These are phyloP conservation scores for Apotomis turbidana DNA, from an alignment of 2,888 invertebrate genomes.

Conservation along the genomic window DNA sequence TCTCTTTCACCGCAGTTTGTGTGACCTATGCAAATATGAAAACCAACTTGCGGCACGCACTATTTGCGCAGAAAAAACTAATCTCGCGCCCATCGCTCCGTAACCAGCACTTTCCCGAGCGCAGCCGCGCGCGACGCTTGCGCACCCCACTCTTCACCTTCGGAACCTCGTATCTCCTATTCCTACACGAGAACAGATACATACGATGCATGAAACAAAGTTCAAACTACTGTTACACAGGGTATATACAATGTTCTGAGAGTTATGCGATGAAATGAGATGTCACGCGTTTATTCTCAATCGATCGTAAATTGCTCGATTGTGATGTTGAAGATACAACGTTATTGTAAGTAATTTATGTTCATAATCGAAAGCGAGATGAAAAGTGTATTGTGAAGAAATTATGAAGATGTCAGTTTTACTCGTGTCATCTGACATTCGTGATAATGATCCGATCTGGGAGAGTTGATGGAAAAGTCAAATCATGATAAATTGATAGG, in stretches of 20 bases:
- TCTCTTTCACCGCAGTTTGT: no score
- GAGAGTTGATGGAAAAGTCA: slow-evolving; percentile 14
- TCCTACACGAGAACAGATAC: not conserved
- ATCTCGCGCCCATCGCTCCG: slow-evolving; percentile 35
- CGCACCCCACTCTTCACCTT: not conserved
- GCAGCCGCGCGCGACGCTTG: slow-evolving; percentile 29
- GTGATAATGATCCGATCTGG: slow-evolving; percentile 11
- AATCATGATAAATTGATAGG: slow-evolving; percentile 10
- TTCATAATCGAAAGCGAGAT: not conserved
- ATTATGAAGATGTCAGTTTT: slow-evolving; percentile 3
- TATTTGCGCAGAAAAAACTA: slow-evolving; percentile 26
- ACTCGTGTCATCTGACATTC: slow-evolving; percentile 26
- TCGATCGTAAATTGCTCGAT: not conserved
- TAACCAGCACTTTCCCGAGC: slow-evolving; percentile 37
- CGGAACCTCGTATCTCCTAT: slow-evolving; percentile 9
- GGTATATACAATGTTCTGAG: not conserved
- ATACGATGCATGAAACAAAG: not conserved
- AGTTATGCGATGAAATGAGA: not conserved
- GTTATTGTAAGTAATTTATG: not conserved
- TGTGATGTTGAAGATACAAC: not conserved
- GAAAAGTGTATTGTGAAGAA: not conserved
- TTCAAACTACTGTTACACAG: not conserved
- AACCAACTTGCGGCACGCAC: not conserved
- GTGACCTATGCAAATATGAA: no score
- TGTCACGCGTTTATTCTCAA: slow-evolving; percentile 4